Evolutionary conservation across 2,888 invertebrate species (phyloP).

Genomic region (Endomychus coccineus): DNA sequence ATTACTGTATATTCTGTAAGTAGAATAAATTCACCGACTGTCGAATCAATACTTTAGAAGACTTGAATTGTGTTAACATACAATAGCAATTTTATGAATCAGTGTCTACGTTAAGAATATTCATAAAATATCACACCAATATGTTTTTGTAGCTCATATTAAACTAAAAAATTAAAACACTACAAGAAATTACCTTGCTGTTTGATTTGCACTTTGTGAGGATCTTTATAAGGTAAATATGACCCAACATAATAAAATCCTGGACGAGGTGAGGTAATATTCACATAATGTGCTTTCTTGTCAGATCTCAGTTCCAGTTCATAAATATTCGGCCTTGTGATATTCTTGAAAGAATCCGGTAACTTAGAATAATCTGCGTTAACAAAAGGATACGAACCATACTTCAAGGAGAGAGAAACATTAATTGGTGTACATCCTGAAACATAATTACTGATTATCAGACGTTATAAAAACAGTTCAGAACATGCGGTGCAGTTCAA

Average conservation of each 20-base stretch:
- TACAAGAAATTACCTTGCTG: no score
- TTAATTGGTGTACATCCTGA: constrained; percentile 42
- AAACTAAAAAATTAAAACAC: no score
- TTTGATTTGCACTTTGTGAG: no score
- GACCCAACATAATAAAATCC: constrained; percentile 84
- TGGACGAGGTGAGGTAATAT: constrained; percentile 58
- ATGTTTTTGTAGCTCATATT: no score
- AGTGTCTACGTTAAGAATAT: no score
- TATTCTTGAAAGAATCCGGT: constrained; percentile 44
- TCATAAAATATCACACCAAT: no score
- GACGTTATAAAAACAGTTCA: background rate
- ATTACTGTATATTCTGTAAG: no score
- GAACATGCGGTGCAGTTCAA: background rate
- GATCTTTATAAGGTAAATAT: no score
- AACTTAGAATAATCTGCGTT: constrained; percentile 74
- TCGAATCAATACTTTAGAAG: no score
- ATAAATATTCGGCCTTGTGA: constrained; percentile 45
- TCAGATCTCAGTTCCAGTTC: constrained; percentile 56
- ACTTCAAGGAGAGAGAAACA: constrained; percentile 65
- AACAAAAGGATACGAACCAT: constrained; percentile 75
- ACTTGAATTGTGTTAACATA: no score
- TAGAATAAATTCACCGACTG: no score
- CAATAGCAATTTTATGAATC: no score
- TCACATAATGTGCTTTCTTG: constrained; percentile 52
- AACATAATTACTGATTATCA: constrained; percentile 15